Base-by-base conservation (phyloP, 2,113 vertebrate genomes). In the Peromyscus leucopus region DNA sequence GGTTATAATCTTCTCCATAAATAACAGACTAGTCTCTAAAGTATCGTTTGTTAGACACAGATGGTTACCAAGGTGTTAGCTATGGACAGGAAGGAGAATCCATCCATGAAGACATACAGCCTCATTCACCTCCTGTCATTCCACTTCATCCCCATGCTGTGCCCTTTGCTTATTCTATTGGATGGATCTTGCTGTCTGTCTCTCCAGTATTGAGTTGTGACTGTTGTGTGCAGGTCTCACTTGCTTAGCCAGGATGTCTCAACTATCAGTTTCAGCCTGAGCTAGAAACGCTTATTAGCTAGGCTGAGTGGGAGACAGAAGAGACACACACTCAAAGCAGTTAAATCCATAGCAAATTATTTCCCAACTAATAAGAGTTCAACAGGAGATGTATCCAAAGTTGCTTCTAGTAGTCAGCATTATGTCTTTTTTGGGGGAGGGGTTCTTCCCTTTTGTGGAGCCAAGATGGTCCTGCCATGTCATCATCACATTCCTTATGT, bases 51-150 rank as follows among this genome's bases (percentile, higher is more conserved):
- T 63, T 42, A 31, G 69, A 69, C 11, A n/a, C 3, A 28, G 69
- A 39, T 15, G 46, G 5, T 26, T 57, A 9, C 76, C 2, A 0
- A 0, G 78, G 72, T 12, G 7, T 92, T 3, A 63, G 48, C 28
- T 61, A 39, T 33, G n/a, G 2, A 74, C 39, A 39, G 28, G 67
- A 90, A 65, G 59, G 51, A 69, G 76, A 85, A 4, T 5, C 22
- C n/a, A 0, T 57, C n/a, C 26, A 16, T 17, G 21, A 69, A 22
- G 78, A 82, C 36, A 48, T 36, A 11, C 28, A 28, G 48, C 10
- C 31, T 4, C 36, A 26, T 21, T 24, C 0, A n/a, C 3, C 19
- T 24, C 36, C 48, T 2, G 2, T 22, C 15, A 17, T 15, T 51
- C 22, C 1, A 1, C 0, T 33, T 33, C 55, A 6, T 39, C 36